Evolutionary conservation across 2,797 vertebrate genomes (phyloP), one percentile per base, ranked within the genome.

Genomic region (Galago senegalensis): DNA sequence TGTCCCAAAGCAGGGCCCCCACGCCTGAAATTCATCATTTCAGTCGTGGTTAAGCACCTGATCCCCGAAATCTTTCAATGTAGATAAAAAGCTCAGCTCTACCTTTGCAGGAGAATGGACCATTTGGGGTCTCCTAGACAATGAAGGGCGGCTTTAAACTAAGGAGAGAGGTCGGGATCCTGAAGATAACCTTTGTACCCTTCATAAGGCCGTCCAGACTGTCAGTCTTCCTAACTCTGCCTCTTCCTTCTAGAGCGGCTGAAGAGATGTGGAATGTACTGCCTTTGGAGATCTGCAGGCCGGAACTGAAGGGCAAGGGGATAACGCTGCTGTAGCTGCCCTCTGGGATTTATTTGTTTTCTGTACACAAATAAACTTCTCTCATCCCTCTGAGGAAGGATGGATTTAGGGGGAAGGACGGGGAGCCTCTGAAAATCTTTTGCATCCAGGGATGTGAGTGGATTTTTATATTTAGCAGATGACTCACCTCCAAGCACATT

Each of bases 401-500:
- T 70, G 83, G 75, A 69, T 83, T 13, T 25, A 37, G 31, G 89
- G 56, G 82, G 94, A 81, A 95, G 97, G 90, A 93, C 72, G 2
- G 1, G 1, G 70, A 89, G 96, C 81, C 76, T 75, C 90, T 91
- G 3, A 5, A 94, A 58, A n/a, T 69, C 94, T 49, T 94, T 65
- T 61, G 93, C 92, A 87, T 87, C 56, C 92, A 89, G 93, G 87
- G 96, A 97, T 85, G 96, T 70, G 93, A 97, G 97, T 85, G 91
- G 95, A 49, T 31, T 92, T 96, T 97, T 98, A 97, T 98, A 98
- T 97, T 98, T 98, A 97, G 97, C 80, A 2, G 88, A 96, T 98
- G 97, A 98, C 90, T 98, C 97, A 97, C 96, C 96, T 95, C 77
- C n/a, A 4, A 94, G 91, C 49, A 58, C 91, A 95, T 96, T 96